Evolutionary conservation across 1,140 invertebrate species (phyloP).

Genomic region (Drosophila micromelanica): DNA sequence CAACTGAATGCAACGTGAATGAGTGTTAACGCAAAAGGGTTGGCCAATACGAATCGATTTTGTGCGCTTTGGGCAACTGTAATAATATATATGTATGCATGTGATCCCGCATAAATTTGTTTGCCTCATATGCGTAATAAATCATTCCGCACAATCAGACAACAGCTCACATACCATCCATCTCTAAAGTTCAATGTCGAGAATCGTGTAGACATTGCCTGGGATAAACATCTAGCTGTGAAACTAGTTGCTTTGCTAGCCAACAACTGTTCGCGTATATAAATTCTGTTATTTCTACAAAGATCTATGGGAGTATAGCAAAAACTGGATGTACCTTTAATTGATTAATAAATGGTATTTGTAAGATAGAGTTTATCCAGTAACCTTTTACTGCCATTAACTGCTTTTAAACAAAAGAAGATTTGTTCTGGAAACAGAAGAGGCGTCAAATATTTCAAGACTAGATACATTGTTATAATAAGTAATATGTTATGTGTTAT

Average conservation of each 20-base stretch:
- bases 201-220: conserved; percentile 13
- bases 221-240: not conserved
- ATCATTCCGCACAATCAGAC: conserved; percentile 29
- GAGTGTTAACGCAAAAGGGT: conserved; percentile 13
- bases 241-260: conserved; percentile 24
- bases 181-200: conserved; percentile 45
- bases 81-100: not conserved
- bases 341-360: not conserved
- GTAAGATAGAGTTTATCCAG: not conserved
- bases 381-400: no score
- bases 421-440: no score
- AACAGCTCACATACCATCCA: conserved; percentile 15
- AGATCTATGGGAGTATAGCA: not conserved
- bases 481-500: no score
- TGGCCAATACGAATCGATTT: conserved; percentile 29
- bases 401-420: no score
- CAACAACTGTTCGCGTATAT: conserved; percentile 13
- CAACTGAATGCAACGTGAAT: not conserved
- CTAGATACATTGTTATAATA: no score
- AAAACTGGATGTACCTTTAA: conserved; percentile 11
- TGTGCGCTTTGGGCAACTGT: not conserved
- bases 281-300: not conserved
- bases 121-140: conserved; percentile 27
- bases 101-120: conserved; percentile 23
- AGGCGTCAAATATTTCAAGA: no score